Evolutionary conservation across 2,113 vertebrate genomes (phyloP).

Genomic region (Mastomys natalensis): DNA sequence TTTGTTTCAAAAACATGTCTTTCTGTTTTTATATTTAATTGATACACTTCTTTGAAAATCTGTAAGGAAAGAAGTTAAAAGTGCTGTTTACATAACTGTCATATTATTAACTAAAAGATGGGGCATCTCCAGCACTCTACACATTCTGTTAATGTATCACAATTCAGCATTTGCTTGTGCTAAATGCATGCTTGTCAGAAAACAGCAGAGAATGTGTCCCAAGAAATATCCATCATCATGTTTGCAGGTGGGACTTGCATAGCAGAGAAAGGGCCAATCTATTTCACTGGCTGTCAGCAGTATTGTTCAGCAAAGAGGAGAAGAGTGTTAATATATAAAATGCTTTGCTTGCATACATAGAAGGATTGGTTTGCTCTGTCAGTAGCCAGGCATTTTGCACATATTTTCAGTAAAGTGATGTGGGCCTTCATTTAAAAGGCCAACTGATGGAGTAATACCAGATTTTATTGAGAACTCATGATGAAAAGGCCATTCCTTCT

Average conservation of each 20-base stretch:
- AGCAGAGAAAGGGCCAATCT: not conserved
- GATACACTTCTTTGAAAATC: constrained; percentile 15
- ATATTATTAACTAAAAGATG: not conserved
- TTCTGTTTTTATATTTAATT: not conserved
- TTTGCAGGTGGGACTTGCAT: constrained; percentile 21
- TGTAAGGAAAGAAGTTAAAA: not conserved
- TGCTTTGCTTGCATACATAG: not conserved
- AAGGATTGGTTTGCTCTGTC: constrained; percentile 13
- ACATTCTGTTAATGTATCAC: not conserved
- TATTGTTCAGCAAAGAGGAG: not conserved
- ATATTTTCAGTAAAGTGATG: constrained; percentile 42
- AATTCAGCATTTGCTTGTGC: not conserved
- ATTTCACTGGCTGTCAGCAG: not conserved
- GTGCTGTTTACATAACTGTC: not conserved
- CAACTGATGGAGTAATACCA: constrained; percentile 43
- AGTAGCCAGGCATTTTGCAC: not conserved
- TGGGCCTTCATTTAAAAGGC: constrained; percentile 55
- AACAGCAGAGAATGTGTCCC: not conserved
- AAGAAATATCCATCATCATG: not conserved
- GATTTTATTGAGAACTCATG: constrained; percentile 65
- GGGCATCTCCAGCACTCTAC: not conserved
- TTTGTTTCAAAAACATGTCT: not conserved
- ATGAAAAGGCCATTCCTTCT: constrained; percentile 52
- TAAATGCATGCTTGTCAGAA: not conserved
- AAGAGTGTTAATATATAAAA: not conserved